Evolutionary conservation across 53 echinoderm and acorn worm genomes (phyloP), one percentile per base, ranked within the genome.

Genomic region (Luidia sarsii): DNA sequence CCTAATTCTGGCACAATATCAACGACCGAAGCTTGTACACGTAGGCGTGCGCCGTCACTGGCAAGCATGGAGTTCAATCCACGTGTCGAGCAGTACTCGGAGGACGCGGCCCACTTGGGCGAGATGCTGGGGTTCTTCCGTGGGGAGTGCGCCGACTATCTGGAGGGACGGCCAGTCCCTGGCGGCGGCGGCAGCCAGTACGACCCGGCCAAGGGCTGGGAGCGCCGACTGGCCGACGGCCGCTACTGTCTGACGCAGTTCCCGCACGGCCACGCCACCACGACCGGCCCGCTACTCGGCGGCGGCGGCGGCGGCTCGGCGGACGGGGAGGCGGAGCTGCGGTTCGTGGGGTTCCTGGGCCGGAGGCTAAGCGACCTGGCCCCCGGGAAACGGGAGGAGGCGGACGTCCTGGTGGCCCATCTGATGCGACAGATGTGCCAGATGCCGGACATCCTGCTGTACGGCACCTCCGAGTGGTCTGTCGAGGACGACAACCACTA

Each of bases 181-280:
- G 39, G 35, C 2, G 18, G 33, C 9, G 11, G 54, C 18, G 1
- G 5, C 24, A 56, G 56, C 14, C 24, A 24, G 38, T 72, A 72
- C 72, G 37, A 55, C 33, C n/a, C 11, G 16, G 57, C 55, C 36
- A 54, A 21, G 1, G 77, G 77, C 28, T 77, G 77, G 75, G 61
- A 43, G 30, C 16, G 62, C 29, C 37, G 4, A 48, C 77, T 77
- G 1, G 19, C 36, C 1, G 62, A 77, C 62, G 77, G 77, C 43
- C 27, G 77, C 60, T 61, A 60, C 45, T 77, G 77, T 29, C 19
- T 77, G 77, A 77, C 77, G 2, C 77, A 77, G 49, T 77, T 77
- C 9, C 77, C 77, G 8, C 77, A 77, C 32, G 77, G 77, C 4
- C 77, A 77, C 19, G 22, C 41, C 8, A 19, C 9, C 11, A 77